Base-by-base conservation (phyloP, 2,888 invertebrate genomes). In the Lomographa bimaculata region DNA sequence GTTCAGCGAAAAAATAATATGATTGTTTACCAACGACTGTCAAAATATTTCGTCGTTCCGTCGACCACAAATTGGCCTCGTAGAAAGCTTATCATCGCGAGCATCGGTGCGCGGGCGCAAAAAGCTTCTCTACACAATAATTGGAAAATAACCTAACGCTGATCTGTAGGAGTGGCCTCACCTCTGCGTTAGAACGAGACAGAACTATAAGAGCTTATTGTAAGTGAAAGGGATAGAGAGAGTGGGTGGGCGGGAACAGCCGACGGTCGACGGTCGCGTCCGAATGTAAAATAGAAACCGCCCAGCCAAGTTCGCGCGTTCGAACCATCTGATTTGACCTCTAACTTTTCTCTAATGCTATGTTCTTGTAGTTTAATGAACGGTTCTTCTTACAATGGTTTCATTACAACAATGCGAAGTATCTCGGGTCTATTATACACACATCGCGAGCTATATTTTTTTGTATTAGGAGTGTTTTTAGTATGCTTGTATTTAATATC, bases 111-210 rank as follows among this genome's bases (percentile, higher is more conserved):
- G 70, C 64, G 57, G 54, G 61, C 59, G 77, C 80, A 81, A 84
- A 87, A 86, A 86, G 81, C 82, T 79, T 57, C 70, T 61, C 70
- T 61, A 73, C 71, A 75, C 76, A 80, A 83, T 85, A 81, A 85
- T 85, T 83, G 85, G 83, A 86, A 85, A 82, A 81, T 73, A 74
- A 67, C 71, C 76, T 73, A 77, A 73, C 72, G 63, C 54, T 64
- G 60, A 64, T 60, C 54, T 54, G 75, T 81, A 78, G 85, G 86
- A 64, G 85, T 72, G 78, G 80, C 77, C 58, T 53, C 54, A 44
- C 57, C 60, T 54, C 53, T 32, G 51, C 58, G 55, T 49, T 43
- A 36, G 61, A 57, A 30, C 42, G 80, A 79, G 79, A 80, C 56
- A 55, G 65, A 70, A 57, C 58, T 57, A 60, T 45, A 42, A 39